Evolutionary conservation across 2,888 invertebrate species (phyloP).

Genomic region (Tetranychus piercei): DNA sequence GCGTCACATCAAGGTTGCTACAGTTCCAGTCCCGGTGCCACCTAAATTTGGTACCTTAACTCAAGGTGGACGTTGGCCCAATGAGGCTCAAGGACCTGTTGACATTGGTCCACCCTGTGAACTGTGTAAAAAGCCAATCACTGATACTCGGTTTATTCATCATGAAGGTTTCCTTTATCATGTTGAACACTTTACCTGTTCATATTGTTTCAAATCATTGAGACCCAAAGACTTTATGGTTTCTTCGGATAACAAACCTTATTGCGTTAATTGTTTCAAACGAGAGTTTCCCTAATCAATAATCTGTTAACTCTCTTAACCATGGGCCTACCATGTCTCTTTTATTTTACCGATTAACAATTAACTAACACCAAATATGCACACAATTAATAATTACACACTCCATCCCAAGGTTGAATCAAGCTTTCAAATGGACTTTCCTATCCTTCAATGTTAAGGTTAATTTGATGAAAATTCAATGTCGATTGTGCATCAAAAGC

Average conservation of each 20-base stretch:
- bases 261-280: slow-evolving; percentile 16
- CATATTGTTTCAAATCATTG: slow-evolving; percentile 16
- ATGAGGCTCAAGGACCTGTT: slow-evolving; percentile 1
- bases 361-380: too few species aligned
- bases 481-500: too few species aligned
- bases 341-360: too few species aligned
- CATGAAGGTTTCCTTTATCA: slow-evolving; percentile 14
- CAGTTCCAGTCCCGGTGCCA: slow-evolving; percentile 12
- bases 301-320: not conserved
- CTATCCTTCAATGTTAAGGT: too few species aligned
- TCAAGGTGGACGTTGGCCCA: slow-evolving; percentile 4
- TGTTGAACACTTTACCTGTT: slow-evolving; percentile 18
- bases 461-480: too few species aligned
- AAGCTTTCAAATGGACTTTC: too few species aligned
- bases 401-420: too few species aligned
- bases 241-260: slow-evolving; percentile 15
- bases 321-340: too few species aligned
- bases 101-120: slow-evolving; percentile 15
- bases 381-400: too few species aligned
- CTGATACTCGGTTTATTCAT: slow-evolving; percentile 13
- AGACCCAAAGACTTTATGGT: slow-evolving; percentile 13
- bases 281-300: slow-evolving; percentile 8
- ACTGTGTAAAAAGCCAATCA: slow-evolving; percentile 17
- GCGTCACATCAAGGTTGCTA: slow-evolving; percentile 7
- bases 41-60: slow-evolving; percentile 12